Evolutionary conservation across 92 coral and sea anemone species (phyloP), one percentile per base, ranked within the genome.

Genomic region (Paragorgia papillata): DNA sequence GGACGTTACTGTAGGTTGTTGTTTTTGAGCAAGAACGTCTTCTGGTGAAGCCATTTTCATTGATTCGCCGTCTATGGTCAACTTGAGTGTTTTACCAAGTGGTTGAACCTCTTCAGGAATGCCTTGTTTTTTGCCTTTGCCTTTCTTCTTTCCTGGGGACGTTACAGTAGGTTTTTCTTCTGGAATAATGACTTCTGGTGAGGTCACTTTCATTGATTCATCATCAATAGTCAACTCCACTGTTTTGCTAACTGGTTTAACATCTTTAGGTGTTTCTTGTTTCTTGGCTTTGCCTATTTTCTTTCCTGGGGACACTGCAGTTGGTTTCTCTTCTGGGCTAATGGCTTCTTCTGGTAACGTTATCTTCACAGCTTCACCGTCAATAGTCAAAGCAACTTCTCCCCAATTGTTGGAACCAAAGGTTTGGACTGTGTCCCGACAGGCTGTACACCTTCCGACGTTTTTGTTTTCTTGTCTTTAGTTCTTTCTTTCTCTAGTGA

Each of bases 321-420:
- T n/a, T n/a, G n/a, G n/a, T n/a, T n/a, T n/a, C n/a, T n/a, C n/a
- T n/a, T n/a, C n/a, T n/a, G n/a, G n/a, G n/a, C n/a, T n/a, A n/a
- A n/a, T n/a, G n/a, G n/a, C n/a, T 46, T 2, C 53, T 46, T 46
- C 15, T 2, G 17, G 17, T 54, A 33, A 35, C 1, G 24, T 86
- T 1, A 95, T 89, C 70, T 84, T 89, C 74, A 95, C 26, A 8
- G 83, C 48, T 14, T 88, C 97, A 14, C 85, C 43, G 4, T 37
- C 43, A 37, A 37, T 37, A 10, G 43, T 37, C 43, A 37, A 37
- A 4, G 4, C 43, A 10, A 37, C 43, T 37, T 37, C 10, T 37
- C 43, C 10, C 43, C 43, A 37, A 37, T 10, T 37, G 43, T 10
- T 37, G 6, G 6, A 37, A 37, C 43, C 43, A 37, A 4, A 37